Evolutionary conservation across 2,888 invertebrate species (phyloP), one percentile per base, ranked within the genome.

Genomic region (Coenonympha glycerion): DNA sequence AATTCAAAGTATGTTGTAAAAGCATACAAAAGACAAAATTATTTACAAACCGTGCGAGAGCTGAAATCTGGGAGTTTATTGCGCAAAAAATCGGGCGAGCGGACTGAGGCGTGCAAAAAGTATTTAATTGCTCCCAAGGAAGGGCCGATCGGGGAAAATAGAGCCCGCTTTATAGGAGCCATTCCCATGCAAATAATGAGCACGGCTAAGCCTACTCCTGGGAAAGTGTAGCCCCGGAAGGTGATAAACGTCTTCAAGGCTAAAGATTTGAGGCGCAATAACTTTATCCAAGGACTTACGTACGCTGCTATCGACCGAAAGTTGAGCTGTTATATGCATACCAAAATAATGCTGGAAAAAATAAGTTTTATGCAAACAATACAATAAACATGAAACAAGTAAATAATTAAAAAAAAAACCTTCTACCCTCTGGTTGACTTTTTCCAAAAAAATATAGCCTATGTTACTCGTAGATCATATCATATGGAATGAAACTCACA

Each of bases 141-240:
- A 75, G 71, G 63, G 69, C 73, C 73, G 79, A 77, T 79, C 79
- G 81, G 82, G 78, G 81, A 83, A 83, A 83, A 85, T 85, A 83
- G 78, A 83, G 80, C 79, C 77, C 76, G 79, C 77, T 85, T 85
- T 86, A 84, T 84, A 82, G 80, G 73, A 83, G 83, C 84, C 81
- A 84, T 86, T 84, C 84, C 80, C 80, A 86, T 85, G 85, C 85
- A 86, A 86, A 86, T 86, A 82, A 84, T 82, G 83, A 84, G 80
- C 80, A 34, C 6, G 64, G 67, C 66, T 75, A 70, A 68, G 76
- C 75, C 78, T 68, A 66, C 73, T 69, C 66, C 69, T 72, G 71
- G 68, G 74, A 71, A 72, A 74, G 68, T 71, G 71, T 77, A 76
- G 76, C 76, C 78, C 76, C 78, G 71, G 79, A 82, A 83, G 83